Evolutionary conservation across 2,888 invertebrate species (phyloP).

Genomic region (Nomada ferruginata): DNA sequence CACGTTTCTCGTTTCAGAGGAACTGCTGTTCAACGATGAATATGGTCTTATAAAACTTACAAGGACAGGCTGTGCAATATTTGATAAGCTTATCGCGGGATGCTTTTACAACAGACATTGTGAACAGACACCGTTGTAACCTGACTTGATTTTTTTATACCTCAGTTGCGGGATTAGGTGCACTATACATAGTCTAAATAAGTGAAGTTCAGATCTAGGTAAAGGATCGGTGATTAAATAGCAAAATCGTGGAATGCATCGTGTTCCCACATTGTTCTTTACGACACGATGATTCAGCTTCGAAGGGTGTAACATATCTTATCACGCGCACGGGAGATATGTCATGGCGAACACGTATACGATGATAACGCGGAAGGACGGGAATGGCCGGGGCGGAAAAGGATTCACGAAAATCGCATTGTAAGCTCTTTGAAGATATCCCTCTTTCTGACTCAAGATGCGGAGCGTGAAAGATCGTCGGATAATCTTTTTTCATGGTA

Average conservation of each 20-base stretch:
- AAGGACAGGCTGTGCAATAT: conserved; percentile 1
- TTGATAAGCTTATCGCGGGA: conserved; percentile 14
- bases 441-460: conserved; percentile 35
- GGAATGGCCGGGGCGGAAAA: conserved; percentile 44
- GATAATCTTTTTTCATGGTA: conserved; percentile 47
- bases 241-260: background rate
- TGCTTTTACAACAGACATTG: conserved; percentile 30
- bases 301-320: conserved; percentile 17
- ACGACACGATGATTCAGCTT: conserved; percentile 10
- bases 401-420: conserved; percentile 58
- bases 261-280: conserved; percentile 1
- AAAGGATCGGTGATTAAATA: conserved; percentile 7
- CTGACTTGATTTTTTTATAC: conserved; percentile 9
- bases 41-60: background rate
- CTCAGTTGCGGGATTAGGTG: background rate
- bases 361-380: conserved; percentile 49
- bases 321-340: conserved; percentile 23
- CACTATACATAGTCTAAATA: background rate
- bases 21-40: background rate
- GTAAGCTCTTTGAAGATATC: conserved; percentile 60
- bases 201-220: background rate
- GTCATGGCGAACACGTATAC: conserved; percentile 42
- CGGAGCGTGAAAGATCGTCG: conserved; percentile 38
- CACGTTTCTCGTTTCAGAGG: background rate
- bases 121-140: conserved; percentile 27